A percentile compares a stretch with the other conserved stretches of the same genome.
phyloP scores from a whole-genome alignment of 1,140 invertebrate species.

The Temnothorax curvispinosus region DNA sequence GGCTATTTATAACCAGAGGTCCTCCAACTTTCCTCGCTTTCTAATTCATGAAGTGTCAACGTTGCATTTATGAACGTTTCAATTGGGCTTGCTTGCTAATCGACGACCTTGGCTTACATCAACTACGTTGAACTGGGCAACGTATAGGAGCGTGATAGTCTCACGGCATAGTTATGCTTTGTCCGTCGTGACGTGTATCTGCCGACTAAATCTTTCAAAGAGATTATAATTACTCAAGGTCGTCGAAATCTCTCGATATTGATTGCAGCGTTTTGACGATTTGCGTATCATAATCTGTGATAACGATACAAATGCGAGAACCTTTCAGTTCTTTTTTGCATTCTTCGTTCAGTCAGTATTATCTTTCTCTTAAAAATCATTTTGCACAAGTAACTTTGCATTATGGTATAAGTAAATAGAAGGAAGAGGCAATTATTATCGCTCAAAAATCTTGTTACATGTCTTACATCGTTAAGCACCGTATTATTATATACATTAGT shows the following conservation, averaged over 20 bases:
- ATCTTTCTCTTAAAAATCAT: neutral
- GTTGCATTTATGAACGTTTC: neutral
- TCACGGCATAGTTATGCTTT: conserved; percentile 25
- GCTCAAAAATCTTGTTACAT: neutral
- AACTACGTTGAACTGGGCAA: neutral
- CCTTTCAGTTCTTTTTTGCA: neutral
- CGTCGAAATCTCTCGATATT: neutral
- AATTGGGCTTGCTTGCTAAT: conserved; percentile 23
- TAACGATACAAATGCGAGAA: neutral
- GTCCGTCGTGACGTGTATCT: neutral
- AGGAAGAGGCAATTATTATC: neutral
- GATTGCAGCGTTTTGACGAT: neutral
- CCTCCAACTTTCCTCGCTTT: neutral
- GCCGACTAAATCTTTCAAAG: conserved; percentile 8
- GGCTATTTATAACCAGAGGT: neutral
- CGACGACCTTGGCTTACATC: conserved; percentile 44
- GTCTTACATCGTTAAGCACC: neutral
- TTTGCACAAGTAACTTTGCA: neutral
- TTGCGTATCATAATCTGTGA: neutral
- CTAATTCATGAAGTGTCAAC: conserved; percentile 15
- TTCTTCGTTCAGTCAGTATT: neutral
- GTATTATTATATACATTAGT: conserved; percentile 5
- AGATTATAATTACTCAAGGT: neutral
- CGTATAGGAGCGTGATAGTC: conserved; percentile 11
- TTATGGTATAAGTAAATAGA: neutral